phyloP scores from a whole-genome alignment of 2,113 vertebrate genomes.

The Rousettus leschenaultii region DNA sequence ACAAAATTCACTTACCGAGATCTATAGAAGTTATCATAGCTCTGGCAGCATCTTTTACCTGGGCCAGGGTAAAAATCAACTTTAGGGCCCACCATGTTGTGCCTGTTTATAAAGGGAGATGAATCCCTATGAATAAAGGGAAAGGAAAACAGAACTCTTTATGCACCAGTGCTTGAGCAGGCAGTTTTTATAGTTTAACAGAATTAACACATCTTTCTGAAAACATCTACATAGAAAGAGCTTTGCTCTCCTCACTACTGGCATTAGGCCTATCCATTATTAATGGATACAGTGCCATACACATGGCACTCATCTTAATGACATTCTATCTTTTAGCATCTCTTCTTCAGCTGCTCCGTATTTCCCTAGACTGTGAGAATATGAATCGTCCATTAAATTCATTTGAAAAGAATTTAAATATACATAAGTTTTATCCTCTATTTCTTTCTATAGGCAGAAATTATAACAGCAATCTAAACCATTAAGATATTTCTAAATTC shows the following conservation, averaged over 20 bases:
- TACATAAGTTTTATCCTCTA: background rate
- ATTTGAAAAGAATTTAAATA: constrained; percentile 22
- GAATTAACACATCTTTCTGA: constrained; percentile 14
- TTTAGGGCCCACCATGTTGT: constrained; percentile 81
- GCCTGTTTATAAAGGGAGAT: constrained; percentile 81
- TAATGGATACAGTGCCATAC: background rate
- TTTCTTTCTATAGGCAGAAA: background rate
- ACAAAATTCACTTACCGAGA: constrained; percentile 78
- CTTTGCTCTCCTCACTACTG: background rate
- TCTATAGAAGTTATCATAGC: constrained; percentile 83
- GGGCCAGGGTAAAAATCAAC: constrained; percentile 81
- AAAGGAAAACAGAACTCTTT: constrained; percentile 8
- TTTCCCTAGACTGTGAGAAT: background rate
- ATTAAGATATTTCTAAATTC: background rate
- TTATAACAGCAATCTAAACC: constrained; percentile 11
- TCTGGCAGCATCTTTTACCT: constrained; percentile 85
- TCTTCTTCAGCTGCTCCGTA: constrained; percentile 3
- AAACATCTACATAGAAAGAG: background rate
- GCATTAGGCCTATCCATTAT: background rate
- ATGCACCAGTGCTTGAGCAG: background rate
- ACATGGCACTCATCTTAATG: background rate
- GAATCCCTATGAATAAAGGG: constrained; percentile 78
- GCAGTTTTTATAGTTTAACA: background rate
- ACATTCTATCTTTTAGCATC: background rate
- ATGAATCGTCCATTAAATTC: background rate